Evolutionary conservation across 1,140 invertebrate genomes (phyloP).

Genomic region (Oedothorax gibbosus): DNA sequence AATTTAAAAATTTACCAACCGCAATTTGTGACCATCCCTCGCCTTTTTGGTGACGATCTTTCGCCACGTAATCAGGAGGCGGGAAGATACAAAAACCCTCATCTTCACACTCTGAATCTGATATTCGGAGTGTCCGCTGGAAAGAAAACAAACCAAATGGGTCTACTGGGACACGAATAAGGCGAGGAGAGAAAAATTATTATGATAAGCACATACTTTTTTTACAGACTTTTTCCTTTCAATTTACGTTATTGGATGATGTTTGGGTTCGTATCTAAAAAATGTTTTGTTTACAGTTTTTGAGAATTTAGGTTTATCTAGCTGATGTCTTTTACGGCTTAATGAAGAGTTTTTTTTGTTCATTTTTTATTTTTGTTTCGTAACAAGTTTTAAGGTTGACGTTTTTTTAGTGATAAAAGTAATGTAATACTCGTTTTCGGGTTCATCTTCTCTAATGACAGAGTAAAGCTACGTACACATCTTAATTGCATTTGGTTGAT

Average conservation of each 20-base stretch:
- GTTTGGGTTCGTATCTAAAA: not conserved
- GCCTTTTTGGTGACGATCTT: conserved; percentile 51
- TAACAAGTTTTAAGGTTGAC: too few relatives aligned
- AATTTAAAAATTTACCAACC: too few relatives aligned
- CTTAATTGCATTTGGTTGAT: too few relatives aligned
- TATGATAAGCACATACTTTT: conserved; percentile 19
- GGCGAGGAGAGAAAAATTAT: conserved; percentile 17
- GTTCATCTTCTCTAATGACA: too few relatives aligned
- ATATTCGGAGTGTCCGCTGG: conserved; percentile 9
- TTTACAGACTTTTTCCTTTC: conserved; percentile 47
- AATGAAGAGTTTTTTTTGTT: too few relatives aligned
- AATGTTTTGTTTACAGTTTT: too few relatives aligned
- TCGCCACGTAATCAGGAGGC: conserved; percentile 38
- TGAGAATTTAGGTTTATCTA: too few relatives aligned
- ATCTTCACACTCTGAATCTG: not conserved
- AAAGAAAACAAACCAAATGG: conserved; percentile 33
- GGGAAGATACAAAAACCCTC: conserved; percentile 39
- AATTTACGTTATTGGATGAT: conserved; percentile 55
- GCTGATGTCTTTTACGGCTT: too few relatives aligned
- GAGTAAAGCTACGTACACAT: too few relatives aligned
- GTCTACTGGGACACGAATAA: conserved; percentile 8
- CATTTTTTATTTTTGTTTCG: too few relatives aligned
- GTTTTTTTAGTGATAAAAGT: too few relatives aligned
- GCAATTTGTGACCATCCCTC: not conserved
- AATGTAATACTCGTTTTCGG: too few relatives aligned